These are phyloP conservation scores for Ecdyonurus torrentis DNA, from an alignment of 2,888 invertebrate genomes.

Conservation along the genomic window DNA sequence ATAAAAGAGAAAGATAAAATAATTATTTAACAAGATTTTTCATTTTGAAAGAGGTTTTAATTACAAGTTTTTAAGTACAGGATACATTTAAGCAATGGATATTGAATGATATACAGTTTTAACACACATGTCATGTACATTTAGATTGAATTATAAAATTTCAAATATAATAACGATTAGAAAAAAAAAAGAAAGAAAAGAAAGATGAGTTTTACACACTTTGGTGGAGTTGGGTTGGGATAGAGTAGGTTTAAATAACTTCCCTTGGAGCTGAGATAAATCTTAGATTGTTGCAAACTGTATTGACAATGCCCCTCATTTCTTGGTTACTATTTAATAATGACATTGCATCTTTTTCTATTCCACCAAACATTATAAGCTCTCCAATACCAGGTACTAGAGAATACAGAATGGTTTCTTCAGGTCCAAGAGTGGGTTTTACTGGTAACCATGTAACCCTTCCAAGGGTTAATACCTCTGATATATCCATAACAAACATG, in stretches of 20 bases:
- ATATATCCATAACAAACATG: constrained; percentile 74
- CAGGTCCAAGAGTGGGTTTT: constrained; percentile 57
- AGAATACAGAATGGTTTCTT: constrained; percentile 79
- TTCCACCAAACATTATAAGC: constrained; percentile 91
- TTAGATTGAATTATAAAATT: too few species aligned
- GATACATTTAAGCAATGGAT: too few species aligned
- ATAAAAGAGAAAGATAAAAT: too few species aligned
- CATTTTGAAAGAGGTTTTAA: too few species aligned
- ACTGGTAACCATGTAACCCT: constrained; percentile 50
- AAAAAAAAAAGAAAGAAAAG: too few species aligned
- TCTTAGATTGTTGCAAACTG: constrained; percentile 18
- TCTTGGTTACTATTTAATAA: not conserved
- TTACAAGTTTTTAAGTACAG: too few species aligned
- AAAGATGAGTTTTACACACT: too few species aligned
- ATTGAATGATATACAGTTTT: too few species aligned
- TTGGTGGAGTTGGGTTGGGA: too few species aligned
- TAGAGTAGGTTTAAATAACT: constrained; percentile 14
- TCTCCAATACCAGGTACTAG: constrained; percentile 81
- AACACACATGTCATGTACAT: too few species aligned
- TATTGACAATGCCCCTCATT: constrained; percentile 12
- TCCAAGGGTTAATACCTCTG: constrained; percentile 44
- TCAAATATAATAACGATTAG: not conserved
- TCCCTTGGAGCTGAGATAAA: constrained; percentile 16
- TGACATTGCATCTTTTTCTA: constrained; percentile 57
- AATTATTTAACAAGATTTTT: too few species aligned